Base-by-base conservation (phyloP, 2,113 vertebrate genomes). In the Ctenodactylus gundi region DNA sequence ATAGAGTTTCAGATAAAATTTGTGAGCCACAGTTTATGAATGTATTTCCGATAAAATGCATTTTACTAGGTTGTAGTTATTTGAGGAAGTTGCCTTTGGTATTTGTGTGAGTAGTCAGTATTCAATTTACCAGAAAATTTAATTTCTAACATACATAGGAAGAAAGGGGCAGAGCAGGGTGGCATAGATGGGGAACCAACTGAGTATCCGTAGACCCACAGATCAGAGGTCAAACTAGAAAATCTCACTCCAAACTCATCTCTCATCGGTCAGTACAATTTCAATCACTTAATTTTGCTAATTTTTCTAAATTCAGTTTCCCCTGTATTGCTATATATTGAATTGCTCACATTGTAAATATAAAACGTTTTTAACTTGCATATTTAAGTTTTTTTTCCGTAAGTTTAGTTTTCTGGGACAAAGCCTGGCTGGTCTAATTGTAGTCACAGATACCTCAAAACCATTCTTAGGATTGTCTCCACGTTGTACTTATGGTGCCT, bases 41-140 rank as follows among this genome's bases (percentile, higher is more conserved):
- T 39, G n/a, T 36, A 12, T 85, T 83, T 86, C 68, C 86, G 34
- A 44, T 36, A 27, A 86, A 70, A 31, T 51, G 4, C 8, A 21
- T 73, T 95, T 85, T 92, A 83, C 83, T 82, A 68, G 46, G 7
- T 31, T 51, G 51, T 57, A 76, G 29, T 83, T 83, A 58, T 41
- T 84, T 95, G 75, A 58, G 31, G 64, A 88, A 49, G 14, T 73
- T 81, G 55, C 67, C n/a, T 64, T 94, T 84, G 44, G 73, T 36
- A 88, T 49, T 87, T 90, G 67, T 75, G 58, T 70, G 80, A 82
- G 65, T 75, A 62, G 60, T 94, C 76, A 58, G 51, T 68, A 92
- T 44, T 51, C 46, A 64, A 7, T 78, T 87, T 68, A 84, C 3
- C 46, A 85, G 78, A 92, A 92, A 78, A 87, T 46, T 85, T 46